Percentiles rank a stretch among this genome's conserved stretches.
Conservation (phyloP, 2,797 vertebrate species). For the Pantherophis vulpinus region DNA sequence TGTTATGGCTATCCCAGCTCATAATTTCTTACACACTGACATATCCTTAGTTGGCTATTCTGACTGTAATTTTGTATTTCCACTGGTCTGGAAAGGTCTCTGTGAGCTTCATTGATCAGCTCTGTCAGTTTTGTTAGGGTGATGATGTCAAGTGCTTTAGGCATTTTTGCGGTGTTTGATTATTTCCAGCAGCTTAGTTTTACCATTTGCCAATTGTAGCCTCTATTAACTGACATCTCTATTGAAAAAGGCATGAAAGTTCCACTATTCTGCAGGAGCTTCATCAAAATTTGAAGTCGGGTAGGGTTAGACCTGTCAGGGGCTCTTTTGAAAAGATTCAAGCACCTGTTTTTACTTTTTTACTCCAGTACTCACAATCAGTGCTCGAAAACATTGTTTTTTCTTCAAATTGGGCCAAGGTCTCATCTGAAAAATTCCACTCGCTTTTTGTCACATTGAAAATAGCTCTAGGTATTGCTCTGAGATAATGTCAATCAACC, state of each 20-base stretch:
- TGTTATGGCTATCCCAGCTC: no score
- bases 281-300: not conserved
- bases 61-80: constrained; percentile 3
- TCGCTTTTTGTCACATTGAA: constrained; percentile 25
- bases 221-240: constrained; percentile 4
- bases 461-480: constrained; percentile 7
- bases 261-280: not conserved
- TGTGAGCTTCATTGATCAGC: not conserved
- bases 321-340: constrained; percentile 4
- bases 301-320: not conserved
- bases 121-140: constrained; percentile 19
- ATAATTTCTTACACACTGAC: no score
- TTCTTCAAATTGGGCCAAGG: not conserved
- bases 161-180: constrained; percentile 21
- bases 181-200: constrained; percentile 28
- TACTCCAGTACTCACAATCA: not conserved
- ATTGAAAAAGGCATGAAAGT: constrained; percentile 19
- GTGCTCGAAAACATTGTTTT: constrained; percentile 1
- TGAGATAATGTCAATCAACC: not conserved
- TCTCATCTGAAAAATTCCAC: constrained; percentile 7
- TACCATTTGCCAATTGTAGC: constrained; percentile 6
- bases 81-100: not conserved
- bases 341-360: not conserved
- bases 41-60: constrained; percentile 6
- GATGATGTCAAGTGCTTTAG: constrained; percentile 15